phyloP scores from a whole-genome alignment of 2,113 vertebrate genomes.

The Scolopax mira region DNA sequence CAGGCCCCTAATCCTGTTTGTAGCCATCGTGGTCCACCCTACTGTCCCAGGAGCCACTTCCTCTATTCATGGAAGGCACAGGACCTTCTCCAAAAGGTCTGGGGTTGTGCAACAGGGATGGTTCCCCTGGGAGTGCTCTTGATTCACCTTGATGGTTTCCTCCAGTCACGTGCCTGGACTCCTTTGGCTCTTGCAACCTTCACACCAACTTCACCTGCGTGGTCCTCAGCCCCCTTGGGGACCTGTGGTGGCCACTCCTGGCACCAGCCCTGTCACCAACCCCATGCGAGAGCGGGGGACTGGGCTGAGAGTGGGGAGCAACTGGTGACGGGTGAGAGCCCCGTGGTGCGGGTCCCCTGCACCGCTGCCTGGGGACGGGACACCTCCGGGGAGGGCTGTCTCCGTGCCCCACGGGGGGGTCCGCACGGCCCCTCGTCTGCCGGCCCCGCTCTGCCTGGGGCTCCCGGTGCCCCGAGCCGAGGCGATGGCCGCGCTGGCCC shows the following conservation, averaged over 20 bases:
- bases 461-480: background rate
- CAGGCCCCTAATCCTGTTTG: too few species aligned
- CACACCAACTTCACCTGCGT: conserved; percentile 37
- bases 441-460: background rate
- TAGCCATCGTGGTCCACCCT: too few species aligned
- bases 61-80: too few species aligned
- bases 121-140: background rate
- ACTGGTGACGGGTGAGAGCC: accelerated
- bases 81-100: too few species aligned
- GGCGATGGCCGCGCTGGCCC: too few species aligned
- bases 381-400: accelerated
- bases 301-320: background rate
- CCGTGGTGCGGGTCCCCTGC: background rate
- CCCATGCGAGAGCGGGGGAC: accelerated
- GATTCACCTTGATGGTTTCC: too few species aligned
- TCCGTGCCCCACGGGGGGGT: background rate
- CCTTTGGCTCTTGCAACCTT: background rate
- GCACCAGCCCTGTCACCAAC: background rate
- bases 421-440: too few species aligned
- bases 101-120: background rate
- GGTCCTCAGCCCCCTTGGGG: background rate
- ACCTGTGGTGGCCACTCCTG: background rate
- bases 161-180: background rate
- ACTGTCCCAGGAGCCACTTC: too few species aligned
- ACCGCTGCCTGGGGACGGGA: background rate